Evolutionary conservation across 2,113 vertebrate genomes (phyloP).

Genomic region (Dasyurus viverrinus): DNA sequence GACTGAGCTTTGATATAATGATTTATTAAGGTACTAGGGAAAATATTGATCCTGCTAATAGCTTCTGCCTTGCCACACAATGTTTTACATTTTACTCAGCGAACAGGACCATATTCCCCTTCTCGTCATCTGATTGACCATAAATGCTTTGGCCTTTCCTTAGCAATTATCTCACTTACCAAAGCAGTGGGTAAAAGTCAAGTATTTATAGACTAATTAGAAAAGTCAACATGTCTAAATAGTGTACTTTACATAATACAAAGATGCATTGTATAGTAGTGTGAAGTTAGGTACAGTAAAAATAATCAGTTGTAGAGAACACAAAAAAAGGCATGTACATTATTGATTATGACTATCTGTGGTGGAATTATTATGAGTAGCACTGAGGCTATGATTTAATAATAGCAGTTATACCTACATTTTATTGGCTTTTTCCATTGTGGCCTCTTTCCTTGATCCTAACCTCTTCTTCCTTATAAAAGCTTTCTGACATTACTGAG

Average conservation of each 20-base stretch:
- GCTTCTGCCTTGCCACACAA: slow-evolving; percentile 85
- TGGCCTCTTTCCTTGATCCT: slow-evolving; percentile 17
- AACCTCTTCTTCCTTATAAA: slow-evolving; percentile 45
- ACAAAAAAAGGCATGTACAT: not conserved
- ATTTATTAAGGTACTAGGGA: slow-evolving; percentile 87
- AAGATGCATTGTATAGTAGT: slow-evolving; percentile 20
- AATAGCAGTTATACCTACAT: slow-evolving; percentile 40
- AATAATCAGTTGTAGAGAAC: slow-evolving; percentile 21
- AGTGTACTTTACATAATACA: slow-evolving; percentile 57
- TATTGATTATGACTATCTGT: not conserved
- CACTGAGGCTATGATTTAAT: slow-evolving; percentile 36
- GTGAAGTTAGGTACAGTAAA: slow-evolving; percentile 25
- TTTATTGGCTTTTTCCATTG: slow-evolving; percentile 40
- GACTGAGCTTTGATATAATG: slow-evolving; percentile 87
- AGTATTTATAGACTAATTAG: slow-evolving; percentile 86
- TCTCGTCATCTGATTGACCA: slow-evolving; percentile 86
- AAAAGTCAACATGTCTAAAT: slow-evolving; percentile 78
- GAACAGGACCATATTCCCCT: slow-evolving; percentile 84
- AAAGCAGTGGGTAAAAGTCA: slow-evolving; percentile 82
- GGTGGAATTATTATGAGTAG: slow-evolving; percentile 17
- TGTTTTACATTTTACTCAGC: slow-evolving; percentile 86
- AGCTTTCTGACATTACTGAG: slow-evolving; percentile 36
- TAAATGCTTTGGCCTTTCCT: slow-evolving; percentile 86
- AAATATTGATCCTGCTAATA: slow-evolving; percentile 90
- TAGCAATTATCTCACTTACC: slow-evolving; percentile 83